A percentile compares a stretch with the other conserved stretches of the same genome.
Conservation (phyloP, 2,113 vertebrate genomes). For the Nicator chloris region DNA sequence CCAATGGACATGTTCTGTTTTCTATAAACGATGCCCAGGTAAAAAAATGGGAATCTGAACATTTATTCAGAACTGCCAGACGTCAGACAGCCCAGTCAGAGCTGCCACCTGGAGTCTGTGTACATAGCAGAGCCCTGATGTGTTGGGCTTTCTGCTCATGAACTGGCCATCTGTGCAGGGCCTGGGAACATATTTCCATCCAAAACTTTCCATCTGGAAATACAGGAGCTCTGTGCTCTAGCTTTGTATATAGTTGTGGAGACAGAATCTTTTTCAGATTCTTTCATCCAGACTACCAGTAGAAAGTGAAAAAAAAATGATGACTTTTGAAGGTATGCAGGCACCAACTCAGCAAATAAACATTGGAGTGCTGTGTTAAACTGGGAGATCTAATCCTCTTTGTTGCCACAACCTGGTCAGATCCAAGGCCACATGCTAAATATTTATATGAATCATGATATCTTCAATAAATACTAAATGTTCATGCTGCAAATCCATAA, state of each 20-base stretch:
- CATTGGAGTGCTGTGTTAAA: not conserved
- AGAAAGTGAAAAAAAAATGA: not conserved
- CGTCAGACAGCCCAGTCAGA: not conserved
- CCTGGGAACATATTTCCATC: not conserved
- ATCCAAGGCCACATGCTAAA: not conserved
- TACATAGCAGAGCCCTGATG: not conserved
- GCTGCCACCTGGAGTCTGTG: not conserved
- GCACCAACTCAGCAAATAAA: not conserved
- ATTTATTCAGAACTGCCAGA: not conserved
- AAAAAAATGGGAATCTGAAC: not conserved
- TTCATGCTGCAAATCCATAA: not conserved
- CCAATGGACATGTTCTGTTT: not conserved
- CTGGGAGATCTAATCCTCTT: not conserved
- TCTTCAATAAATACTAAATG: not conserved
- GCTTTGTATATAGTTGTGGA: not conserved
- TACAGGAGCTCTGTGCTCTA: not conserved
- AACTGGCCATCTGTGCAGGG: slow-evolving; percentile 24
- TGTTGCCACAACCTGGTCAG: not conserved
- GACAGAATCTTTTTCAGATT: not conserved
- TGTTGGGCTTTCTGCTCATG: not conserved
- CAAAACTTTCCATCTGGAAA: slow-evolving; percentile 16
- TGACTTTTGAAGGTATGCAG: not conserved
- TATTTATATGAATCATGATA: not conserved
- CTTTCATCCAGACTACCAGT: not conserved
- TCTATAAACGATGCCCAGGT: not conserved